Evolutionary conservation across 1,140 invertebrate genomes (phyloP).

Genomic region (Mylabris phalerata): DNA sequence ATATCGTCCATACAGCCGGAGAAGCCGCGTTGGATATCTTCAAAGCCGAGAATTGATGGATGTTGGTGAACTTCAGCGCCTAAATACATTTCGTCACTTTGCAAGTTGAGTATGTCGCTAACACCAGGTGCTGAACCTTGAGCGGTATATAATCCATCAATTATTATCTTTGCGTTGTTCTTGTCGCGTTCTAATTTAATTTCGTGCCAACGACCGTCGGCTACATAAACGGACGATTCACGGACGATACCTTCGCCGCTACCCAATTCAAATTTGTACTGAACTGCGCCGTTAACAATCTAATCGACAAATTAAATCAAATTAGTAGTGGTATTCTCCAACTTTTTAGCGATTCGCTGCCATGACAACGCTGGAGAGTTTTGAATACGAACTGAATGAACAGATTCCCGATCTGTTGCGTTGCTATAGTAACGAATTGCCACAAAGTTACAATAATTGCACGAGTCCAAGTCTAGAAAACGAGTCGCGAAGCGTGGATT

Average conservation of each 20-base stretch:
- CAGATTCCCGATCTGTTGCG: too few species aligned
- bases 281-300: slow-evolving; percentile 72
- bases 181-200: slow-evolving; percentile 74
- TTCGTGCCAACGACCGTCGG: slow-evolving; percentile 88
- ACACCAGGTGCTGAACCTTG: slow-evolving; percentile 74
- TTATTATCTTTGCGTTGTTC: slow-evolving; percentile 65
- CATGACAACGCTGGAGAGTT: too few species aligned
- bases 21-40: slow-evolving; percentile 75
- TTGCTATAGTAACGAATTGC: not conserved
- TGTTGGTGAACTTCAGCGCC: slow-evolving; percentile 75
- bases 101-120: slow-evolving; percentile 80
- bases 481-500: too few species aligned
- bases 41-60: slow-evolving; percentile 59
- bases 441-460: too few species aligned
- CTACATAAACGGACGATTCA: slow-evolving; percentile 65
- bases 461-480: too few species aligned
- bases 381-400: too few species aligned
- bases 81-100: slow-evolving; percentile 74
- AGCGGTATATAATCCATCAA: slow-evolving; percentile 71
- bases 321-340: too few species aligned
- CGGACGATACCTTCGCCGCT: slow-evolving; percentile 82
- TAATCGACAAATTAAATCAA: slow-evolving; percentile 20
- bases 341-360: too few species aligned
- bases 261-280: slow-evolving; percentile 86
- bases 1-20: slow-evolving; percentile 89